Base-by-base conservation (phyloP, 1,140 invertebrate genomes). In the Myzus persicae region DNA sequence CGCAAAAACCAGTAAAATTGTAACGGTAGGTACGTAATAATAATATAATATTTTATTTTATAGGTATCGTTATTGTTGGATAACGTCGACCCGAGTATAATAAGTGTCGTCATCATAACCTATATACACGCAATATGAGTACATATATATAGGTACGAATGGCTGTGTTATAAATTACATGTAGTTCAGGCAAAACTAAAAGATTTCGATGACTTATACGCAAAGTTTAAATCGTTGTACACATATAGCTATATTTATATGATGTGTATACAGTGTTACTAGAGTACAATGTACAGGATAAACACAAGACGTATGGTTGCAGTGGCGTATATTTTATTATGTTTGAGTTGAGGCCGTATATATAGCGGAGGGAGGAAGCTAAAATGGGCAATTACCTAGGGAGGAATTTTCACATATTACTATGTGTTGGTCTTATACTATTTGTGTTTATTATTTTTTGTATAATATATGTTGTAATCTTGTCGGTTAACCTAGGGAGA, bases 1-100 rank as follows among this genome's bases (percentile, higher is more conserved):
- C 94, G 95, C 94, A 96, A 95, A n/a, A 38, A 51, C 2, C n/a
- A 26, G 9, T n/a, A 11, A 18, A 76, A 76, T 76, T 76, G 4
- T 76, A 76, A n/a, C 4, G 26, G 9, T 26, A 54, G 7, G 26
- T 59, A n/a, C n/a, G n/a, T n/a, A n/a, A n/a, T n/a, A n/a, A 76
- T 76, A n/a, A n/a, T 76, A n/a, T 14, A 24, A 67, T n/a, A 67
- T 59, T 31, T 31, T 54, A n/a, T n/a, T n/a, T n/a, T n/a, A n/a
- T 54, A 54, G 24, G 46, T 46, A 46, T 46, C 9, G 42, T 9
- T 51, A 22, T 22, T 51, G 48, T 22, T 26, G 14, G n/a, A 76
- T n/a, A 76, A 76, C 2, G 59, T 76, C n/a, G 4, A n/a, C 31
- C 31, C 31, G 31, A 67, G 31, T 67, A 67, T n/a, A 18, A n/a